Percentiles rank a stretch among this genome's conserved stretches.
phyloP scores from a whole-genome alignment of 2,113 vertebrate genomes.

The Solenodon paradoxus region DNA sequence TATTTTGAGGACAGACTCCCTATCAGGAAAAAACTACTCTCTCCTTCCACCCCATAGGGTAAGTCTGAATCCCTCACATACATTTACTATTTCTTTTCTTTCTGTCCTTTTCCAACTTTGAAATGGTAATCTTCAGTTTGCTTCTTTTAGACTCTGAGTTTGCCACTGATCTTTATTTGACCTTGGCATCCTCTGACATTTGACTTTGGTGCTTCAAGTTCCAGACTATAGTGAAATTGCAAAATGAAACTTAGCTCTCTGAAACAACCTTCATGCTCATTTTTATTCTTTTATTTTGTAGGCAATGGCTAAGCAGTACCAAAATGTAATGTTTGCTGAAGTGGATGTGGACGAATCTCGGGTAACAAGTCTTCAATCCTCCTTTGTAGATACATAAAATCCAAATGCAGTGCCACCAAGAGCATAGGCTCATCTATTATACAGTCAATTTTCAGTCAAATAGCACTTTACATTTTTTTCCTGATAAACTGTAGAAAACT shows the following conservation, averaged over 20 bases:
- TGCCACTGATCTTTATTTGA: background rate
- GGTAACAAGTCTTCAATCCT: slow-evolving; percentile 48
- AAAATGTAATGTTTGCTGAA: slow-evolving; percentile 43
- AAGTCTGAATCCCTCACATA: background rate
- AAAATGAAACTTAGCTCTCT: background rate
- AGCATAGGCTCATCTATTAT: background rate
- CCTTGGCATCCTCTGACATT: background rate
- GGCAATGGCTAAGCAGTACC: slow-evolving; percentile 63
- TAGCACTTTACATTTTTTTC: background rate
- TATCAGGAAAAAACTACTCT: background rate
- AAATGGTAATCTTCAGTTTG: background rate
- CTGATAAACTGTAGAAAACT: background rate
- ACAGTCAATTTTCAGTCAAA: background rate
- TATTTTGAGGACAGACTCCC: background rate
- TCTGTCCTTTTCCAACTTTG: background rate
- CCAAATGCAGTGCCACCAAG: background rate
- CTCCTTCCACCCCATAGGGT: too few species aligned
- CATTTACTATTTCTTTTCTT: background rate
- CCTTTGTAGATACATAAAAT: background rate
- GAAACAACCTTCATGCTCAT: background rate
- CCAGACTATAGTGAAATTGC: background rate
- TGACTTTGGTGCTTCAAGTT: background rate
- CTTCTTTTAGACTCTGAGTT: background rate
- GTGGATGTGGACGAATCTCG: slow-evolving; percentile 63
- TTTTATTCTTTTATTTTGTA: slow-evolving; percentile 58